Conservation (phyloP, 2,113 vertebrate genomes). For the Dasyprocta punctata region DNA sequence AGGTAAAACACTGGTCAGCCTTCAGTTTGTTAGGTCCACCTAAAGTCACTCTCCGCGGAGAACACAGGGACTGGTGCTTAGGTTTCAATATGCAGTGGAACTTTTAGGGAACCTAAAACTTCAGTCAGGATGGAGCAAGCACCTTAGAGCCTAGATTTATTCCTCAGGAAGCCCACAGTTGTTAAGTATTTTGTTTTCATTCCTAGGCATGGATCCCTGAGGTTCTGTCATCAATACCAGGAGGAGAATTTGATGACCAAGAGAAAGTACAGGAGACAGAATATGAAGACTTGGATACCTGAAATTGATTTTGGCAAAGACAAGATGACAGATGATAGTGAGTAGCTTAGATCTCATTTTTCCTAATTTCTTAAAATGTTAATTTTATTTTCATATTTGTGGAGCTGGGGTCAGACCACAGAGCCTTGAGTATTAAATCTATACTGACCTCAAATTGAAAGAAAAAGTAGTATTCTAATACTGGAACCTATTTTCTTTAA, state of each 20-base stretch:
- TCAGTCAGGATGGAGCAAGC: not conserved
- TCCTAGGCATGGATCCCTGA: not conserved
- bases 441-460: not conserved
- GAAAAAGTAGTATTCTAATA: not conserved
- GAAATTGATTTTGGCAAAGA: not conserved
- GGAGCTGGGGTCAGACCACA: not conserved
- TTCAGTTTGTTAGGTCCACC: not conserved
- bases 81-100: not conserved
- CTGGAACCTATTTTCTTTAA: not conserved
- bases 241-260: not conserved
- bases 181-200: not conserved
- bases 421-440: not conserved
- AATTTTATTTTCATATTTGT: not conserved
- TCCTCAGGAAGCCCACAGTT: not conserved
- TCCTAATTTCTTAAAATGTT: not conserved
- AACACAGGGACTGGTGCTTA: no score
- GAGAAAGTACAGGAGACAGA: not conserved
- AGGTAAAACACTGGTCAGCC: not conserved
- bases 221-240: not conserved
- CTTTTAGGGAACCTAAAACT: not conserved
- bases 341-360: not conserved
- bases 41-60: not conserved
- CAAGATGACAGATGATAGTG: not conserved
- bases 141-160: not conserved
- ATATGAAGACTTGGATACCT: not conserved